These are phyloP conservation scores for Microtus richardsoni DNA, from an alignment of 2,113 vertebrate genomes.

Conservation along the genomic window DNA sequence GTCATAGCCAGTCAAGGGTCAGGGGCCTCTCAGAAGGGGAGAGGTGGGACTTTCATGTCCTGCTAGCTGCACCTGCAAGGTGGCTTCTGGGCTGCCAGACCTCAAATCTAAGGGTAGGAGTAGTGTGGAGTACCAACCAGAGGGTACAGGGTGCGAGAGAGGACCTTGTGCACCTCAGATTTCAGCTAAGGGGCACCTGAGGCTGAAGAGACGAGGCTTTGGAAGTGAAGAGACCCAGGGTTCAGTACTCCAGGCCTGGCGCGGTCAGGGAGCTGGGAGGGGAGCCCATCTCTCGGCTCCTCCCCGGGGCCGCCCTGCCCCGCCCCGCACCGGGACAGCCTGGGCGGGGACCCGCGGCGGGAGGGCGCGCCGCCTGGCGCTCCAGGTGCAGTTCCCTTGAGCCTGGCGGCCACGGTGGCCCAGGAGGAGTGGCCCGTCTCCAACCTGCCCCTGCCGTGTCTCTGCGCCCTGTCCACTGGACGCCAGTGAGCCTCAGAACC, in stretches of 20 bases:
- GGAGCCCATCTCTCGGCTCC: constrained; percentile 44
- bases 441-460: neutral
- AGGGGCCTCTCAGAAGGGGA: neutral
- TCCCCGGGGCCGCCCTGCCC: constrained; percentile 53
- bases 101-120: neutral
- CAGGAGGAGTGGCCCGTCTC: neutral
- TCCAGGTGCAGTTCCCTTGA: constrained; percentile 64
- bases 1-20: neutral
- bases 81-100: neutral
- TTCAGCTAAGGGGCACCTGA: neutral
- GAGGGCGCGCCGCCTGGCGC: neutral
- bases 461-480: neutral
- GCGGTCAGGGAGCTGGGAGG: neutral
- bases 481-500: neutral
- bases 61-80: neutral
- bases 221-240: neutral
- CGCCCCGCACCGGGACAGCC: neutral
- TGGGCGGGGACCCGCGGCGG: constrained; percentile 38
- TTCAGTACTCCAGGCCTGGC: neutral
- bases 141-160: too few species aligned
- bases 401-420: neutral
- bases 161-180: neutral
- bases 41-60: neutral
- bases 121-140: neutral
- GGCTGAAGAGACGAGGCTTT: neutral